Percentiles rank a stretch among this genome's conserved stretches.
These are phyloP conservation scores for Thamnophis sirtalis DNA, from an alignment of 2,113 vertebrate species.

Conservation along the genomic window DNA sequence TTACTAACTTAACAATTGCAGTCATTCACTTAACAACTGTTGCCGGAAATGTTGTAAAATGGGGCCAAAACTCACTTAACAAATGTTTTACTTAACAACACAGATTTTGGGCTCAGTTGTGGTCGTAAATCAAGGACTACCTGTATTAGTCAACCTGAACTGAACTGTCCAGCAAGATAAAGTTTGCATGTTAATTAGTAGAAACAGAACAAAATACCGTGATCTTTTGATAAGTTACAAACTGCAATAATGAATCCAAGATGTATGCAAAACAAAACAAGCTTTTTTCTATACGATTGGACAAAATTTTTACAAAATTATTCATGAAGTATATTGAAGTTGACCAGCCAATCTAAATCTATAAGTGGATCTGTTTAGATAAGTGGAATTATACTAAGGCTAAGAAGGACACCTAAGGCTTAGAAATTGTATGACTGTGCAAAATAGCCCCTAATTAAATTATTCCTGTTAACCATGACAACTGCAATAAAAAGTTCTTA, in stretches of 20 bases:
- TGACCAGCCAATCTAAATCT: neutral
- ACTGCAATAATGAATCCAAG: neutral
- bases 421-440: constrained; percentile 1
- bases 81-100: too few relatives aligned
- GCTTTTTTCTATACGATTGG: neutral
- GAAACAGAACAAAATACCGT: neutral
- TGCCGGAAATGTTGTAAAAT: too few relatives aligned
- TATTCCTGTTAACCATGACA: neutral
- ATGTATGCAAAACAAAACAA: neutral
- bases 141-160: neutral
- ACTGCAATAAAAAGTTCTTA: neutral
- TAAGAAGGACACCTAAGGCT: neutral
- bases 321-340: neutral
- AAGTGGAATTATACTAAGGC: neutral
- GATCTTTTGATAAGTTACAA: neutral
- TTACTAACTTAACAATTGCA: too few relatives aligned
- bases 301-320: neutral
- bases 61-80: too few relatives aligned
- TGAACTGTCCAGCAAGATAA: neutral
- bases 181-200: constrained; percentile 1
- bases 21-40: too few relatives aligned
- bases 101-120: too few relatives aligned
- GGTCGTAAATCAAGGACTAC: too few relatives aligned
- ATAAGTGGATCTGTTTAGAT: neutral
- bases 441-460: neutral